phyloP scores from a whole-genome alignment of 2,113 vertebrate species.

The Neolamprologus caudopunctatus region DNA sequence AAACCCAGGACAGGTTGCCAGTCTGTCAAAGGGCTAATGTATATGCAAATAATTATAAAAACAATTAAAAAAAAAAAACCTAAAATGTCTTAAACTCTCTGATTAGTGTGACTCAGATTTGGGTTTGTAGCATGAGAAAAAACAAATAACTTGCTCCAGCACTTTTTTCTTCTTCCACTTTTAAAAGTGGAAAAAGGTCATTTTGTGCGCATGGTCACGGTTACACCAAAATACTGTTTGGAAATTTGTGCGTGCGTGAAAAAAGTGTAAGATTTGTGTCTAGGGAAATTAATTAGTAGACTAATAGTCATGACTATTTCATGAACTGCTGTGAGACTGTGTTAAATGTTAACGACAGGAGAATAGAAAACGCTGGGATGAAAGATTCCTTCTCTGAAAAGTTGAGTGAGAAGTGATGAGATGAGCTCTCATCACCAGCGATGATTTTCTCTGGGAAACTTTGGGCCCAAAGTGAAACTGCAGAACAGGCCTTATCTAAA shows the following conservation, averaged over 20 bases:
- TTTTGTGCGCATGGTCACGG: neutral
- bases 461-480: neutral
- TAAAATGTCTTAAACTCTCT: neutral
- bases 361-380: neutral
- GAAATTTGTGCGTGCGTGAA: fast-evolving
- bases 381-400: neutral
- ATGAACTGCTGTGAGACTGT: neutral
- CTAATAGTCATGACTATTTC: neutral
- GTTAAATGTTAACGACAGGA: neutral
- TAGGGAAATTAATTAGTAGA: neutral
- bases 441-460: neutral
- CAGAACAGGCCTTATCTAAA: neutral
- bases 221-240: neutral
- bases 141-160: neutral
- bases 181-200: neutral
- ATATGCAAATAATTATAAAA: neutral
- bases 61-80: fast-evolving
- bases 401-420: neutral
- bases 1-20: neutral
- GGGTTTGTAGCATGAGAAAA: neutral
- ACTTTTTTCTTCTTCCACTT: neutral
- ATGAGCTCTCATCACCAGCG: neutral
- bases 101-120: neutral
- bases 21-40: neutral
- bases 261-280: neutral